phyloP scores from a whole-genome alignment of 2,888 invertebrate genomes.

The Nectonema munidae region DNA sequence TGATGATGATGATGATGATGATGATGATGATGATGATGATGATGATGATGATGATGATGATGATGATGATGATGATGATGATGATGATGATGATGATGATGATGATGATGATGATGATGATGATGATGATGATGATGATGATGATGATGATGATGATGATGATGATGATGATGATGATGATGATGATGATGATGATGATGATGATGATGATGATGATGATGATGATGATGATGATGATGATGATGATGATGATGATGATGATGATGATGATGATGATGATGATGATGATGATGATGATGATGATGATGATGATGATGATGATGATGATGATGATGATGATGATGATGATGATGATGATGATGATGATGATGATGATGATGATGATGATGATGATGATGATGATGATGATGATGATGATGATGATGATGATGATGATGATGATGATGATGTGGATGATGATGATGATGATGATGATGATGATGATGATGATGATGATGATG shows the following conservation, averaged over 20 bases:
- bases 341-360: slow-evolving; percentile 5
- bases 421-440: too few relatives aligned
- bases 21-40: slow-evolving; percentile 5
- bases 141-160: slow-evolving; percentile 5
- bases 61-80: slow-evolving; percentile 5
- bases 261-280: slow-evolving; percentile 5
- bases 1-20: slow-evolving; percentile 5
- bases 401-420: slow-evolving; percentile 5
- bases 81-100: slow-evolving; percentile 5
- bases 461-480: too few relatives aligned
- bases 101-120: slow-evolving; percentile 5
- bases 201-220: slow-evolving; percentile 5
- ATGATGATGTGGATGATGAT: too few relatives aligned
- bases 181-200: slow-evolving; percentile 5
- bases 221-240: slow-evolving; percentile 5
- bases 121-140: slow-evolving; percentile 5
- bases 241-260: slow-evolving; percentile 5
- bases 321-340: slow-evolving; percentile 5
- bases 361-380: slow-evolving; percentile 5
- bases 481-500: slow-evolving; percentile 5
- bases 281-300: slow-evolving; percentile 5
- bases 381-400: slow-evolving; percentile 5
- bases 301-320: slow-evolving; percentile 5
- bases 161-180: slow-evolving; percentile 5
- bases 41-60: slow-evolving; percentile 5